phyloP scores from a whole-genome alignment of 1,140 invertebrate genomes.

The Nymphalis io region DNA sequence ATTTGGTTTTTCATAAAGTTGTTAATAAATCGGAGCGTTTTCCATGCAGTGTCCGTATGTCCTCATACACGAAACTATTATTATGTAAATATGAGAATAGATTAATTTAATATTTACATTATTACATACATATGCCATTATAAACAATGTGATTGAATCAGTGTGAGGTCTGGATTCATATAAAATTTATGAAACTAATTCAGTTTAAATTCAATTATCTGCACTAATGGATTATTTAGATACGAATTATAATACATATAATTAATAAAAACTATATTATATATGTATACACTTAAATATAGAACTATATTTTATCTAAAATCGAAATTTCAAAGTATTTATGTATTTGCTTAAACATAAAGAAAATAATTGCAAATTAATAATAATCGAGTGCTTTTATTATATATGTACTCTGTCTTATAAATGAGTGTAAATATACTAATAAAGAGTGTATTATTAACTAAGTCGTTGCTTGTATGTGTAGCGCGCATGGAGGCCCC shows the following conservation, averaged over 20 bases:
- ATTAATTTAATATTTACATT: conserved; percentile 3
- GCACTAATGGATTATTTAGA: too few relatives aligned
- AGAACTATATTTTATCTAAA: too few relatives aligned
- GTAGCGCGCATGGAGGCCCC: conserved; percentile 84
- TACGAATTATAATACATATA: too few relatives aligned
- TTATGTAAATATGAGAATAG: background rate
- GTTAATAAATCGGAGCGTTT: background rate
- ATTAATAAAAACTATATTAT: too few relatives aligned
- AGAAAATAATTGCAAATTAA: too few relatives aligned
- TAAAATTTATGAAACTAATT: background rate
- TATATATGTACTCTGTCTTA: background rate
- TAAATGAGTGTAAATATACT: background rate
- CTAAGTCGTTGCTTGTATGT: conserved; percentile 69
- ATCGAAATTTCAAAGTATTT: too few relatives aligned
- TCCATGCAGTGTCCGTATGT: background rate
- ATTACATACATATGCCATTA: background rate
- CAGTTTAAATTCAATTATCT: background rate
- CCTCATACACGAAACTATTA: conserved; percentile 1
- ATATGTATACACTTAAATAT: too few relatives aligned
- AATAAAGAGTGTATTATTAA: conserved; percentile 33
- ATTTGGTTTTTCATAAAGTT: too few relatives aligned
- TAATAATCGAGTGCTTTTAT: too few relatives aligned
- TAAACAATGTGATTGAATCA: background rate
- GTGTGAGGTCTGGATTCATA: background rate
- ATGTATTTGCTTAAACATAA: too few relatives aligned